These are phyloP conservation scores for Palythoa grandis DNA, from an alignment of 92 coral and sea anemone species.

Conservation along the genomic window DNA sequence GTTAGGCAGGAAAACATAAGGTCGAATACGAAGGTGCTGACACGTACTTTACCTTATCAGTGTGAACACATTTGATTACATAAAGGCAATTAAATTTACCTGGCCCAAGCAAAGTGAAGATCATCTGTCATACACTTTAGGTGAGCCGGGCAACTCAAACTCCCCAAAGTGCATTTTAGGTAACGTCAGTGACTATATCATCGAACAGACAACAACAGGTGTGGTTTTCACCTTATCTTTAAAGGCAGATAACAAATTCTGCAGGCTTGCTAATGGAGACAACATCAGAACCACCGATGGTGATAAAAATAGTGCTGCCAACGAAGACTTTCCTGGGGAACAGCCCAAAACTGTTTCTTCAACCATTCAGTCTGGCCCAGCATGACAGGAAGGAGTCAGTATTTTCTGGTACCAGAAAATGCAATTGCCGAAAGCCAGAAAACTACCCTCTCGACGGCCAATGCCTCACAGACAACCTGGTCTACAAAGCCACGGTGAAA, in stretches of 20 bases:
- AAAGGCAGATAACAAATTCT: constrained; percentile 17
- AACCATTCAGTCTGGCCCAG: not conserved
- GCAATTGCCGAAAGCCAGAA: no score
- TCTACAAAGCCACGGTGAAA: no score
- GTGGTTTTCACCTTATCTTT: not conserved
- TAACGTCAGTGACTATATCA: constrained; percentile 15
- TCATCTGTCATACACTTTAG: constrained; percentile 38
- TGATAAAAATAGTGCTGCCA: not conserved
- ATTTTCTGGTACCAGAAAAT: no score
- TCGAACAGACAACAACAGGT: not conserved
- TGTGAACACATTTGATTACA: constrained; percentile 40
- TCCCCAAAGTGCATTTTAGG: constrained; percentile 54
- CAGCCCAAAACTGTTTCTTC: not conserved
- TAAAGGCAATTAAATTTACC: constrained; percentile 39
- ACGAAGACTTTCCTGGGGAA: constrained; percentile 1
- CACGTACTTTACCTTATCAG: constrained; percentile 45
- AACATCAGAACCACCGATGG: not conserved
- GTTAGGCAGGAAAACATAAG: constrained; percentile 66
- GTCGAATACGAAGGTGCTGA: constrained; percentile 64
- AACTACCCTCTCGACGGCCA: no score
- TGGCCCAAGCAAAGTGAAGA: constrained; percentile 59
- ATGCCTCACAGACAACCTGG: no score
- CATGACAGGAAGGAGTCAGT: constrained; percentile 4
- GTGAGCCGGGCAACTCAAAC: constrained; percentile 44
- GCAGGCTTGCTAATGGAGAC: constrained; percentile 40